These are phyloP conservation scores for Xanthostigma xanthostigma DNA, from an alignment of 2,888 invertebrate genomes.

Conservation along the genomic window DNA sequence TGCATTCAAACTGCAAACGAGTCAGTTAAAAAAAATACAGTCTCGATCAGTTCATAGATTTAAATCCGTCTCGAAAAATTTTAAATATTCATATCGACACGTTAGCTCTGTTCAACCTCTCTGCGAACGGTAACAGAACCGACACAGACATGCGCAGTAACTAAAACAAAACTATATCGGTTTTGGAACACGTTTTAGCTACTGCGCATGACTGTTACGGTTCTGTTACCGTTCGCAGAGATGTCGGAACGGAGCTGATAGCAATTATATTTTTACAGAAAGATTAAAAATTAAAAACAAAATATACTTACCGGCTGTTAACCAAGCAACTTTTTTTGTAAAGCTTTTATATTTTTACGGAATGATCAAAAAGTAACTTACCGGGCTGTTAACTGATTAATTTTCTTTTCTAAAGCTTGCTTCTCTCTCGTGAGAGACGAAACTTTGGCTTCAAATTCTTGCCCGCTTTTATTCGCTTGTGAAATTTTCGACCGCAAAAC, in stretches of 20 bases:
- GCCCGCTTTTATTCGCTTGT: slow-evolving; percentile 34
- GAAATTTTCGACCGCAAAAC: slow-evolving; percentile 28
- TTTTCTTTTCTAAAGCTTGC: slow-evolving; percentile 51
- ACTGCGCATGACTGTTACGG: too few species aligned
- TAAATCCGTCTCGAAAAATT: not conserved
- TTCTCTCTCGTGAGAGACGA: slow-evolving; percentile 46
- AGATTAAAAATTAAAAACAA: not conserved
- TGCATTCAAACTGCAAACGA: slow-evolving; percentile 38
- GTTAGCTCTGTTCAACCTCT: too few species aligned
- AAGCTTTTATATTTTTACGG: slow-evolving; percentile 16
- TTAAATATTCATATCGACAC: not conserved
- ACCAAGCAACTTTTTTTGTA: slow-evolving; percentile 57
- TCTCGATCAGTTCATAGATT: not conserved
- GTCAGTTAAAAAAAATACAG: not conserved
- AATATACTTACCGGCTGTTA: slow-evolving; percentile 35
- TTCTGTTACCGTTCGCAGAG: too few species aligned
- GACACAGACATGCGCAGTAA: too few species aligned
- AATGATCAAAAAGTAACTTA: slow-evolving; percentile 17
- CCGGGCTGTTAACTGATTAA: slow-evolving; percentile 46
- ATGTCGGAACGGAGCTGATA: too few species aligned
- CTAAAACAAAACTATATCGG: too few species aligned
- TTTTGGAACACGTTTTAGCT: too few species aligned
- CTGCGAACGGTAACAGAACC: too few species aligned
- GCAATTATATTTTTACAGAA: not conserved
- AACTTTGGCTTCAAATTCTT: slow-evolving; percentile 36